A percentile compares a stretch with the other conserved stretches of the same genome.
Evolutionary conservation across 2,888 invertebrate genomes (phyloP).

Genomic region (Encarsia formosa): DNA sequence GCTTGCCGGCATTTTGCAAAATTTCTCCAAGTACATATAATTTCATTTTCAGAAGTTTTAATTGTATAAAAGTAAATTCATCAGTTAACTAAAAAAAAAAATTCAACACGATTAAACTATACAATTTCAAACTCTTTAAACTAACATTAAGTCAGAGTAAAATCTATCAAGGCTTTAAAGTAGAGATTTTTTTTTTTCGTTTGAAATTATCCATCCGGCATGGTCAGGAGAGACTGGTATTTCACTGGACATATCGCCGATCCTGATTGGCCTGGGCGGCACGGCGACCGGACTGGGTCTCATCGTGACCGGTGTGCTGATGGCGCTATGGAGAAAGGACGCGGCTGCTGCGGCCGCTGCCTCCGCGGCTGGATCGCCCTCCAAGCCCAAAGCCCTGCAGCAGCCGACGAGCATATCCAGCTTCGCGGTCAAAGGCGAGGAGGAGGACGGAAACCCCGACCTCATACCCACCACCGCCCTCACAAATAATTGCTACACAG

Average conservation of each 20-base stretch:
- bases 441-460: conserved; percentile 49
- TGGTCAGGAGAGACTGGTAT: conserved; percentile 42
- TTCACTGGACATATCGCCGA: conserved; percentile 48
- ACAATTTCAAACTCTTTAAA: too few relatives aligned
- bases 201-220: too few relatives aligned
- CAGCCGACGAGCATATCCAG: conserved; percentile 35
- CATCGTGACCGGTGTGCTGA: conserved; percentile 48
- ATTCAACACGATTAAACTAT: too few relatives aligned
- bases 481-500: conserved; percentile 45
- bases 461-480: conserved; percentile 48
- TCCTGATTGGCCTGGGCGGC: conserved; percentile 47
- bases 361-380: conserved; percentile 39
- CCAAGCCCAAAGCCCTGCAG: conserved; percentile 39
- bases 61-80: too few relatives aligned
- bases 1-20: too few relatives aligned
- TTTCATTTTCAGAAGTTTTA: too few relatives aligned
- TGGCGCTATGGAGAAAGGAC: conserved; percentile 49
- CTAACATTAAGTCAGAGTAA: too few relatives aligned
- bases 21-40: too few relatives aligned
- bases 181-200: too few relatives aligned
- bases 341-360: conserved; percentile 33
- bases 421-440: conserved; percentile 38
- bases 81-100: too few relatives aligned
- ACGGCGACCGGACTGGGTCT: conserved; percentile 48
- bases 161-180: too few relatives aligned